phyloP scores from a whole-genome alignment of 2,888 invertebrate species.

The Brenthis hecate region DNA sequence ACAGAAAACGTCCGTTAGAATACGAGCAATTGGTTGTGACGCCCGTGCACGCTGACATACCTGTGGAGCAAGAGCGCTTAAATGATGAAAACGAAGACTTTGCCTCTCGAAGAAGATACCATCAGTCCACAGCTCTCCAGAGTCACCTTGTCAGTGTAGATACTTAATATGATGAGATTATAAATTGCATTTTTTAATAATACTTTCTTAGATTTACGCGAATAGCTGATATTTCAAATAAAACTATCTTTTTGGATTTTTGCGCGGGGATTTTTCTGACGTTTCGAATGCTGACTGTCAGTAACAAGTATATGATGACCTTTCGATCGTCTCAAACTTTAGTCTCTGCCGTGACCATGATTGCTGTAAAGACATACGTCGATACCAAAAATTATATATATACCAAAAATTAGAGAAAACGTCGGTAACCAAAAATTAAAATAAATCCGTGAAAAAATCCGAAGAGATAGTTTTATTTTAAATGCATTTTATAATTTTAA shows the following conservation, averaged over 20 bases:
- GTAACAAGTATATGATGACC: too few species aligned
- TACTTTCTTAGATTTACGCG: too few species aligned
- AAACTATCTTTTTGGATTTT: not conserved
- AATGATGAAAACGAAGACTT: constrained; percentile 98
- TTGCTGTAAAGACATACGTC: too few species aligned
- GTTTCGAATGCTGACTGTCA: too few species aligned
- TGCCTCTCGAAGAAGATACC: constrained; percentile 94
- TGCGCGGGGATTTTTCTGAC: too few species aligned
- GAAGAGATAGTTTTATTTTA: too few species aligned
- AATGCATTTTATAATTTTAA: not conserved
- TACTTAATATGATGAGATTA: constrained; percentile 26
- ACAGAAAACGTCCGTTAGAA: constrained; percentile 88
- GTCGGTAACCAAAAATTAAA: too few species aligned
- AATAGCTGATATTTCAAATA: not conserved
- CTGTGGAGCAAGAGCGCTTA: constrained; percentile 91
- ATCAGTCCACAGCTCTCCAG: constrained; percentile 93
- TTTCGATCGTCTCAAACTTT: too few species aligned
- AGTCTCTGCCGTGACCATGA: too few species aligned
- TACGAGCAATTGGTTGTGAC: constrained; percentile 94
- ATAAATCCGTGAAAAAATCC: too few species aligned
- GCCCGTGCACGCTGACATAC: constrained; percentile 89
- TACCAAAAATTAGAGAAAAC: too few species aligned
- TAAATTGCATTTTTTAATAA: not conserved
- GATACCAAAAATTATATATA: too few species aligned
- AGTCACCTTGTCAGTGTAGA: constrained; percentile 84